Percentiles rank a stretch among this genome's conserved stretches.
These are phyloP conservation scores for Myotis findleyi DNA, from an alignment of 2,797 vertebrate species.

Conservation along the genomic window DNA sequence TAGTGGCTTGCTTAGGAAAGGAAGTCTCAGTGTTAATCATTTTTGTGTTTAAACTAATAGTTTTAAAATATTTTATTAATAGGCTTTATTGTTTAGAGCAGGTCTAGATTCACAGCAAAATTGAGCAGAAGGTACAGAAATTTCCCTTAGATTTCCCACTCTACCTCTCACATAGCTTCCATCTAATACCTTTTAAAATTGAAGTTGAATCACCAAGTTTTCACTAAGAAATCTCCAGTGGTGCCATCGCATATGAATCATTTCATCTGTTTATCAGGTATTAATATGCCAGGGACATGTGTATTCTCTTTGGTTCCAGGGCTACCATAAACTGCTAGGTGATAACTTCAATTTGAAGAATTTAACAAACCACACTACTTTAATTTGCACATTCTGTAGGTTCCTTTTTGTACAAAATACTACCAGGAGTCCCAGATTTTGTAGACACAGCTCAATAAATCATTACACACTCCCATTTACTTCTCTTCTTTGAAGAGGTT, in stretches of 20 bases:
- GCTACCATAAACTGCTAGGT: background rate
- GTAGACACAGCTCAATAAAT: background rate
- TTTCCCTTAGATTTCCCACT: background rate
- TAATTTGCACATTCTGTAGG: background rate
- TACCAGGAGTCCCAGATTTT: background rate
- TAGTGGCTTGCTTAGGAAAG: background rate
- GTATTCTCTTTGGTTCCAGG: background rate
- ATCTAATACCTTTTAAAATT: background rate
- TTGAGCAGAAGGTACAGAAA: background rate
- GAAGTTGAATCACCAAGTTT: background rate
- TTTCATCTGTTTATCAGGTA: background rate
- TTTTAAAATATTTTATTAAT: constrained; percentile 42
- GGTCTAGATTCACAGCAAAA: constrained; percentile 3
- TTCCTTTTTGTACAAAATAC: background rate
- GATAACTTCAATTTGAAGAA: constrained; percentile 27
- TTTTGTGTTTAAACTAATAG: background rate
- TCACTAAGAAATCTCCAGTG: background rate
- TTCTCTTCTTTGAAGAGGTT: background rate
- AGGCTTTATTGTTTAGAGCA: background rate
- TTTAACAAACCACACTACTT: background rate
- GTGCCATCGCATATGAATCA: background rate
- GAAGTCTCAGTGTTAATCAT: background rate
- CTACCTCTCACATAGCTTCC: background rate
- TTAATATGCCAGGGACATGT: background rate
- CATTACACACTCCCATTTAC: background rate